Conservation (phyloP, 1,140 invertebrate genomes). For the Matsumurasca onukii region DNA sequence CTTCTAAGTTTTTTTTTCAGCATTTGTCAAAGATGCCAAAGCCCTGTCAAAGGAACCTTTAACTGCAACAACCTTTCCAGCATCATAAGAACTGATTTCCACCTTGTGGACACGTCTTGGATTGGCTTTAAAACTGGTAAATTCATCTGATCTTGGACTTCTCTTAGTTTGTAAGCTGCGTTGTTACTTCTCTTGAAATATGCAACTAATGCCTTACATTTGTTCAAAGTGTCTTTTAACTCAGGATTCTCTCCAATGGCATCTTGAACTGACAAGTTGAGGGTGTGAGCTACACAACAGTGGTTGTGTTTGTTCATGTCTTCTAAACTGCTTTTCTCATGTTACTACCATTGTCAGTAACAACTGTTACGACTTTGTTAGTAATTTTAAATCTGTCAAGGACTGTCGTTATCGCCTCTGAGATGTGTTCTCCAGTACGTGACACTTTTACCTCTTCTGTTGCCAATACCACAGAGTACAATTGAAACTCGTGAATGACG, state of each 20-base stretch:
- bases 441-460: too few species aligned
- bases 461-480: too few species aligned
- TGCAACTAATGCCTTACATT: not conserved
- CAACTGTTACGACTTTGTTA: conserved; percentile 12
- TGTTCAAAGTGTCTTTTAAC: not conserved
- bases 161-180: conserved; percentile 26
- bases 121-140: too few species aligned
- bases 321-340: conserved; percentile 10
- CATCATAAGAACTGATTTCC: conserved; percentile 12
- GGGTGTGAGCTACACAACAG: conserved; percentile 8
- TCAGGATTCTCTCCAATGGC: not conserved
- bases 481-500: too few species aligned
- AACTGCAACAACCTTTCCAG: conserved; percentile 16
- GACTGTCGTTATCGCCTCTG: too few species aligned
- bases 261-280: conserved; percentile 9
- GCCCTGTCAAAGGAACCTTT: conserved; percentile 9
- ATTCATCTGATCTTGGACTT: conserved; percentile 4
- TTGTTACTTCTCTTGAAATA: conserved; percentile 19
- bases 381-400: conserved; percentile 1
- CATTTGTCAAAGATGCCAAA: conserved; percentile 19
- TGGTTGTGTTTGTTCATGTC: conserved; percentile 8
- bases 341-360: conserved; percentile 11
- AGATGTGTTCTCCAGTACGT: too few species aligned
- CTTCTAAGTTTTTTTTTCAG: not conserved
- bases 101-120: conserved; percentile 10